These are phyloP conservation scores for Eupsilia transversa DNA, from an alignment of 2,888 invertebrate species.

Conservation along the genomic window DNA sequence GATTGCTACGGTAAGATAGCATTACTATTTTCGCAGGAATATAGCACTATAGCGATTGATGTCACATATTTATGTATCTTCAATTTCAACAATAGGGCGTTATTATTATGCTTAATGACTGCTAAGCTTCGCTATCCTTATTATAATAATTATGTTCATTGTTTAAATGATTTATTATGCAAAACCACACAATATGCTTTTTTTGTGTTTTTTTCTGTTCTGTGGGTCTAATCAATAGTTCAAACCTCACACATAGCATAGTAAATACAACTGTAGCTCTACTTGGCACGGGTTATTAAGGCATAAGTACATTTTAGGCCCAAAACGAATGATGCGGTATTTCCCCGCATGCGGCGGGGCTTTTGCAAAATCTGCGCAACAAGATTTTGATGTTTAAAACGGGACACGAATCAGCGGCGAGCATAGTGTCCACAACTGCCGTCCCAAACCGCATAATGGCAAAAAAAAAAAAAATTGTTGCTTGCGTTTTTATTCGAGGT, in stretches of 20 bases:
- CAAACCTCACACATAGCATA: not conserved
- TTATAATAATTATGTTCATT: not conserved
- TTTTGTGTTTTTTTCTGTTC: too few species aligned
- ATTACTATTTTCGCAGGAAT: slow-evolving; percentile 35
- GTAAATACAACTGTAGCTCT: not conserved
- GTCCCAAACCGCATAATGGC: not conserved
- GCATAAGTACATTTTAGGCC: not conserved
- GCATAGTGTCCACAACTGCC: not conserved
- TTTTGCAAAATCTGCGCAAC: too few species aligned
- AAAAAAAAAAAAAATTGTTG: not conserved
- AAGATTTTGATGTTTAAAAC: not conserved
- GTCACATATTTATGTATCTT: slow-evolving; percentile 13
- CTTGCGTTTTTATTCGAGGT: not conserved
- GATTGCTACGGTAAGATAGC: slow-evolving; percentile 91
- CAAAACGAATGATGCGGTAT: not conserved
- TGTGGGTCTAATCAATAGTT: too few species aligned
- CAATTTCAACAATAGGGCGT: slow-evolving; percentile 6
- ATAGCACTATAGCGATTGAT: not conserved
- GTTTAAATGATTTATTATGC: slow-evolving; percentile 5
- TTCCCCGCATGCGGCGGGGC: not conserved
- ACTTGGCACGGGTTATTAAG: not conserved
- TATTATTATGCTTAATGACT: not conserved
- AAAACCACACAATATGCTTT: not conserved
- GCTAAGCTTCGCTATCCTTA: not conserved
- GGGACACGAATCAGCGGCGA: not conserved